phyloP scores from a whole-genome alignment of 1,140 invertebrate genomes.

The Patella vulgata region DNA sequence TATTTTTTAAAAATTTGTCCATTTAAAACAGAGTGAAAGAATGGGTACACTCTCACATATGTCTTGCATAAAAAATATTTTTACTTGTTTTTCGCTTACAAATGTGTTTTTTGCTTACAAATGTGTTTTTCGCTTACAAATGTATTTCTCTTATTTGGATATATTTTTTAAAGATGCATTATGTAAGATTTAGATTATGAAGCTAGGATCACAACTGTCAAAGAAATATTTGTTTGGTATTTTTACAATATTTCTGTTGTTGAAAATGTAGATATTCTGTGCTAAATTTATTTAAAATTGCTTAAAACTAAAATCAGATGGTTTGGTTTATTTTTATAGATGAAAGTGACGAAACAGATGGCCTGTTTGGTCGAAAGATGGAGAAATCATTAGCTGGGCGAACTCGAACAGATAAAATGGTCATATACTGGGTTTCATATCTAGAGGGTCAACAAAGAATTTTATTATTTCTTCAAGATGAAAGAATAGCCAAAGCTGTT shows the following conservation, averaged over 20 bases:
- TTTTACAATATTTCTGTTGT: too few species aligned
- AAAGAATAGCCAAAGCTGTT: slow-evolving; percentile 76
- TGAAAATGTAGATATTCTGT: not conserved
- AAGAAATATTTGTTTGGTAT: too few species aligned
- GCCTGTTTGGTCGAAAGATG: slow-evolving; percentile 19
- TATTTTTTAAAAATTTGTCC: too few species aligned
- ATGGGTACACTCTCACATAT: too few species aligned
- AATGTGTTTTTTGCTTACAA: not conserved
- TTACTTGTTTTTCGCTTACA: not conserved
- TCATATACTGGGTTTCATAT: slow-evolving; percentile 86
- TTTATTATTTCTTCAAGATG: slow-evolving; percentile 83
- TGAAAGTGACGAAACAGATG: slow-evolving; percentile 61
- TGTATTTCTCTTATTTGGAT: too few species aligned
- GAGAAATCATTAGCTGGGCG: slow-evolving; percentile 43
- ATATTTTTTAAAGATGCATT: too few species aligned
- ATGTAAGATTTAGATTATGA: too few species aligned
- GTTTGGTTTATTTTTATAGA: slow-evolving; percentile 42
- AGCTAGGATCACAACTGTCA: too few species aligned
- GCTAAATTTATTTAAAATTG: too few species aligned
- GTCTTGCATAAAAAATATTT: not conserved
- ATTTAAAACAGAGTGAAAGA: too few species aligned
- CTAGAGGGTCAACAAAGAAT: slow-evolving; percentile 80
- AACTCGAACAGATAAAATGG: slow-evolving; percentile 71
- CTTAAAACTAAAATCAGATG: too few species aligned
- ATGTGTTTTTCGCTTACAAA: too few species aligned